Conservation (phyloP, 2,113 vertebrate species). For the Theristicus caerulescens region DNA sequence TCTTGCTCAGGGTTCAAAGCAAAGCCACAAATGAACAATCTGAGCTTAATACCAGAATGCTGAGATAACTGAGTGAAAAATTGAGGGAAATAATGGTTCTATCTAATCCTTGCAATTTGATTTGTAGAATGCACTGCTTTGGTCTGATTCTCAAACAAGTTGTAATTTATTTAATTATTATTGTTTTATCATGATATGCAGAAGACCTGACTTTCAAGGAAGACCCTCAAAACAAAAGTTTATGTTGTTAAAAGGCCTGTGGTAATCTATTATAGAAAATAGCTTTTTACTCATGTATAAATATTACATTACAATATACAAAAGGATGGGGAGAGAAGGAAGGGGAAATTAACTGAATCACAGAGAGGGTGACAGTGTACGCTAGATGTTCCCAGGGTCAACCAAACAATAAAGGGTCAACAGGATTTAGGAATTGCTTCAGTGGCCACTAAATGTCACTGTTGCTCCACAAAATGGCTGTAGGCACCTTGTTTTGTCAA, state of each 20-base stretch:
- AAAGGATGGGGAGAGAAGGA: neutral
- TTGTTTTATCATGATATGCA: neutral
- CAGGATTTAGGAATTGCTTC: neutral
- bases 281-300: neutral
- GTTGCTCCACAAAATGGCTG: conserved; percentile 29
- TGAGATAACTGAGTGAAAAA: neutral
- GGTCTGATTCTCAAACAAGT: neutral
- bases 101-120: neutral
- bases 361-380: rapidly evolving
- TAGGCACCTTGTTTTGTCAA: neutral
- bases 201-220: neutral
- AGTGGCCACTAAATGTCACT: conserved; percentile 56
- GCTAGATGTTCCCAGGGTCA: neutral
- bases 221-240: neutral
- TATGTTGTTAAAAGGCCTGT: neutral
- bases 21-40: neutral
- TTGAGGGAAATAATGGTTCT: neutral
- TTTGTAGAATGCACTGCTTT: neutral
- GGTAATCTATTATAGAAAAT: neutral
- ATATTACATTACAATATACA: neutral
- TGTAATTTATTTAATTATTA: neutral
- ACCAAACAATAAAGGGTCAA: neutral
- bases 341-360: neutral
- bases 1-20: neutral
- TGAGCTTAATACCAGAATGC: neutral